A percentile compares a stretch with the other conserved stretches of the same genome.
These are phyloP conservation scores for Emydoidea blandingii DNA, from an alignment of 2,797 vertebrate species.

Conservation along the genomic window DNA sequence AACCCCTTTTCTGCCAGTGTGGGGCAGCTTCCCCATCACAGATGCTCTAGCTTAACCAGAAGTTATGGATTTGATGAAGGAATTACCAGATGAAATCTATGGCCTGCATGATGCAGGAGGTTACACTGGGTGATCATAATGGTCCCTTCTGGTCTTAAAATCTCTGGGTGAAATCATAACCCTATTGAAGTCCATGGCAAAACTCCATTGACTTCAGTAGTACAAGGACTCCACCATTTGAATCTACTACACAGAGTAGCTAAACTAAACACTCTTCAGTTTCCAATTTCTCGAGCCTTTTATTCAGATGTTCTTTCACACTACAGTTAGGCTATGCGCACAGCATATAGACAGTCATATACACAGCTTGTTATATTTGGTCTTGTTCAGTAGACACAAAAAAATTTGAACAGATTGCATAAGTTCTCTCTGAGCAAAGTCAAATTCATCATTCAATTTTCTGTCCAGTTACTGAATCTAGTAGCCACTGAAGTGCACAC, in stretches of 20 bases:
- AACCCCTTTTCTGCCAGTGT: too few relatives aligned
- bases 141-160: neutral
- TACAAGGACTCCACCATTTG: neutral
- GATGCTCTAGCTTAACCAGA: neutral
- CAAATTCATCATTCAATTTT: neutral
- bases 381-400: neutral
- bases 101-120: neutral
- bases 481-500: neutral
- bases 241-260: neutral
- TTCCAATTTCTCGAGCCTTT: neutral
- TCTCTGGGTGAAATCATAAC: constrained; percentile 24
- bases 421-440: neutral
- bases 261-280: neutral
- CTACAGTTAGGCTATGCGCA: neutral
- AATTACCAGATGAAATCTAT: constrained; percentile 6
- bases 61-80: neutral
- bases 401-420: neutral
- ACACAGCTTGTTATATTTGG: neutral
- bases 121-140: constrained; percentile 1
- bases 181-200: neutral
- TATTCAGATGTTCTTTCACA: neutral
- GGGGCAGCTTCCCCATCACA: neutral
- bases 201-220: neutral
- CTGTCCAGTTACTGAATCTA: neutral
- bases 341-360: neutral